Evolutionary conservation across 1,140 invertebrate species (phyloP).

Genomic region (Cotesia glomerata): DNA sequence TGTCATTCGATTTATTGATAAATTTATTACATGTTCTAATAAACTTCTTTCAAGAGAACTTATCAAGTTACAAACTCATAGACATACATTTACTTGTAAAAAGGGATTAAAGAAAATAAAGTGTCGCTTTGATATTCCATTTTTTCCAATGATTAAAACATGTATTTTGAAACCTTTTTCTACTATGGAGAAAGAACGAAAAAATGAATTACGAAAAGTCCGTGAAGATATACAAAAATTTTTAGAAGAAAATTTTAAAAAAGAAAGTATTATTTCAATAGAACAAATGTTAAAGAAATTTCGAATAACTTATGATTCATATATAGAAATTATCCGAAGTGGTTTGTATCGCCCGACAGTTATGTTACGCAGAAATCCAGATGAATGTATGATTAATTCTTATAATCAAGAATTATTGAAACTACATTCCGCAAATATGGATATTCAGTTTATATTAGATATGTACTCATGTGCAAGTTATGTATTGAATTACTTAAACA

Average conservation of each 20-base stretch:
- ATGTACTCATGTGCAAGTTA: no score
- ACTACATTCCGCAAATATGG: constrained; percentile 26
- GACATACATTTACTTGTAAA: constrained; percentile 31
- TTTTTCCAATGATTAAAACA: constrained; percentile 27
- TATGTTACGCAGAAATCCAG: constrained; percentile 21
- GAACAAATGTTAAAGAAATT: constrained; percentile 7
- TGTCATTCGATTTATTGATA: background rate
- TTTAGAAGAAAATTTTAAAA: constrained; percentile 11
- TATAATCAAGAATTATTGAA: constrained; percentile 31
- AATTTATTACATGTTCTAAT: constrained; percentile 12
- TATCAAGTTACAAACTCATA: constrained; percentile 28
- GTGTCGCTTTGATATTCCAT: constrained; percentile 34
- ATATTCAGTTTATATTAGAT: constrained; percentile 28
- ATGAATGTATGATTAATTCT: constrained; percentile 23
- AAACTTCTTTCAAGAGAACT: background rate
- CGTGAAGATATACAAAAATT: background rate
- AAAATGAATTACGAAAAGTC: background rate
- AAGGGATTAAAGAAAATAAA: constrained; percentile 28
- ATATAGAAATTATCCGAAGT: constrained; percentile 16
- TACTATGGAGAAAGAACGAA: constrained; percentile 1
- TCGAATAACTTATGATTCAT: constrained; percentile 13
- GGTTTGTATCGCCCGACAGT: constrained; percentile 15
- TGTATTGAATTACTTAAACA: no score
- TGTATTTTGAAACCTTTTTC: constrained; percentile 25
- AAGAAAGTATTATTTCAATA: background rate